Evolutionary conservation across 2,113 vertebrate genomes (phyloP).

Genomic region (Gymnogyps californianus): DNA sequence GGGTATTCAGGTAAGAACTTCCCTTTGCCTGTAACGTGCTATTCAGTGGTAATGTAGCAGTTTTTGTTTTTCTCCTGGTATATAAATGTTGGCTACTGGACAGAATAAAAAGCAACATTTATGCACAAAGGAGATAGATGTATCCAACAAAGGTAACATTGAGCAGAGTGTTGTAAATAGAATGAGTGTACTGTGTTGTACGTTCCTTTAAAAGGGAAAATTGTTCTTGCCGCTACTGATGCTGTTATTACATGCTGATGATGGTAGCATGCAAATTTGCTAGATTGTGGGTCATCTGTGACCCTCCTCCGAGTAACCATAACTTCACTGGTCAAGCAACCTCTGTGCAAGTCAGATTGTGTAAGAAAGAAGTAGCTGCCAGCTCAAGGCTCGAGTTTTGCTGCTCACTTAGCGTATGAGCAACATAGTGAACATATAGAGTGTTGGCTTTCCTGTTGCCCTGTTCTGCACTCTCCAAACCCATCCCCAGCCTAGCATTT

Average conservation of each 20-base stretch:
- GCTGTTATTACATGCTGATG: not conserved
- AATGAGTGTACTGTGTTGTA: not conserved
- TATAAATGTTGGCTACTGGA: not conserved
- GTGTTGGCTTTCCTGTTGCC: not conserved
- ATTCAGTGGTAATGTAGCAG: not conserved
- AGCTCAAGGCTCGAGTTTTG: not conserved
- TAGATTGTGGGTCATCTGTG: not conserved
- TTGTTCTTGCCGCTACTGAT: not conserved
- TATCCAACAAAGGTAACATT: not conserved
- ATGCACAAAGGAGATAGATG: not conserved
- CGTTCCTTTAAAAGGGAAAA: not conserved
- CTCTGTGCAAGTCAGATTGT: not conserved
- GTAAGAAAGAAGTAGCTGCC: not conserved
- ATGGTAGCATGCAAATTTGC: not conserved
- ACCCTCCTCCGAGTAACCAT: not conserved
- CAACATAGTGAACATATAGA: not conserved
- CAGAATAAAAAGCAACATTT: not conserved
- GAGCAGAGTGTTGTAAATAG: not conserved
- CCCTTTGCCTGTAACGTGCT: not conserved
- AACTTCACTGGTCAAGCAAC: not conserved
- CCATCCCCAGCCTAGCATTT: not conserved
- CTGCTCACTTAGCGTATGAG: not conserved
- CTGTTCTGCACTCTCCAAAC: not conserved
- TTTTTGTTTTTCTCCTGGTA: not conserved
- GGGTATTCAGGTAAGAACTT: not conserved